A percentile compares a stretch with the other conserved stretches of the same genome.
phyloP scores from a whole-genome alignment of 1,140 invertebrate genomes.

The Bombyx mori region ASM3026992v2 NC_085129.1:7600501-7601000 shows the following conservation, averaged over 20 bases:
- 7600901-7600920: conserved; percentile 47
- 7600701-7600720: not conserved
- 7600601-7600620: not conserved
- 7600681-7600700: not conserved
- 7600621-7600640: not conserved
- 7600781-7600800: conserved; percentile 9
- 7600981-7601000: not conserved
- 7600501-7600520: too few species aligned
- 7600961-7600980: conserved; percentile 27
- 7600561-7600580: too few species aligned
- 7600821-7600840: not conserved
- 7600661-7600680: not conserved
- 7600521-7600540: too few species aligned
- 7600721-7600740: not conserved
- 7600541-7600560: too few species aligned
- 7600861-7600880: too few species aligned
- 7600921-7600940: conserved; percentile 44
- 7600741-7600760: not conserved
- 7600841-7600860: not conserved
- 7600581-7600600: not conserved
- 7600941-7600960: conserved; percentile 15
- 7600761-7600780: conserved; percentile 2
- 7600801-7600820: conserved; percentile 12
- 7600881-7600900: not conserved
- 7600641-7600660: not conserved